phyloP scores from a whole-genome alignment of 2,888 invertebrate genomes.

The Tupiocoris notatus region DNA sequence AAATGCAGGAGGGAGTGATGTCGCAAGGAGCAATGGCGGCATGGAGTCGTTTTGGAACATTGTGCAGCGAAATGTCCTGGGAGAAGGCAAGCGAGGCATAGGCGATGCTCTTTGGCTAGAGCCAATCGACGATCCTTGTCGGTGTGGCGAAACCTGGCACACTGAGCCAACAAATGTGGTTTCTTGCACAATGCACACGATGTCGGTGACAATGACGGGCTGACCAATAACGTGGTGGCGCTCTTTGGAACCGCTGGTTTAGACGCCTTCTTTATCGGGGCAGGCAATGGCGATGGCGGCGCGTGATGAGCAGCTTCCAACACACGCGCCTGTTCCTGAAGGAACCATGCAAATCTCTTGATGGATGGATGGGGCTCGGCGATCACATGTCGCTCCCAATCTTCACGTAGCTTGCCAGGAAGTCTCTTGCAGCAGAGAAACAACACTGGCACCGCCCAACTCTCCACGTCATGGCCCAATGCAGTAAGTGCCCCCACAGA shows the following conservation, averaged over 20 bases:
- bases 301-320: background rate
- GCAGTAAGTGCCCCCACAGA: background rate
- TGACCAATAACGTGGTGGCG: background rate
- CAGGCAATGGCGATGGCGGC: too few relatives aligned
- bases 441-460: conserved; percentile 21
- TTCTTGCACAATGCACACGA: background rate
- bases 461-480: conserved; percentile 10
- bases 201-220: too few relatives aligned
- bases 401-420: background rate
- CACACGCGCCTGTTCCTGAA: conserved; percentile 8
- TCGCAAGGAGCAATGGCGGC: too few relatives aligned
- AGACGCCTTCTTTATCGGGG: too few relatives aligned
- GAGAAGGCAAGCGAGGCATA: background rate
- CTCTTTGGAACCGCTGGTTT: background rate
- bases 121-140: background rate
- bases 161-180: background rate
- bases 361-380: background rate
- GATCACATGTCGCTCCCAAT: background rate
- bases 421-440: background rate
- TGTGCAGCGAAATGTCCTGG: too few relatives aligned
- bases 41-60: too few relatives aligned
- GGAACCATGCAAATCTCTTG: background rate
- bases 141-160: background rate
- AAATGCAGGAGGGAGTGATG: too few relatives aligned
- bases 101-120: background rate